Percentiles rank a stretch among this genome's conserved stretches.
These are phyloP conservation scores for Steromphala cineraria DNA, from an alignment of 2,888 invertebrate genomes.

Conservation along the genomic window DNA sequence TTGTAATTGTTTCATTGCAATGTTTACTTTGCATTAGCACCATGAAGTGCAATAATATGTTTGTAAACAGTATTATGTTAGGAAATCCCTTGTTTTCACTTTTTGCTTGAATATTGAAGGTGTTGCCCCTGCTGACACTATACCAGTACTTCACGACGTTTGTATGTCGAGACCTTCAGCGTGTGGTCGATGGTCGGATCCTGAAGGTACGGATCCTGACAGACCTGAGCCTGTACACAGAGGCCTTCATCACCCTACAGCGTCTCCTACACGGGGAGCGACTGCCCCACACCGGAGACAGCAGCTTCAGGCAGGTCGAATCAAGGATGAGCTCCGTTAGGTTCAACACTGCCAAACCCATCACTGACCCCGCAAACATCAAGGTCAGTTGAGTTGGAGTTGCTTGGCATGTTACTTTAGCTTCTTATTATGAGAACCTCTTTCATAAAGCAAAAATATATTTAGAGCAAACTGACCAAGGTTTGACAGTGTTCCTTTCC, in stretches of 20 bases:
- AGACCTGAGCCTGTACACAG: conserved; percentile 69
- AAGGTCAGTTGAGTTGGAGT: conserved; percentile 55
- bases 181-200: conserved; percentile 72
- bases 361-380: conserved; percentile 66
- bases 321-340: conserved; percentile 52
- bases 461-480: too few species aligned
- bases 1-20: not conserved
- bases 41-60: not conserved
- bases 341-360: conserved; percentile 66
- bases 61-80: not conserved
- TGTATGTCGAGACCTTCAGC: conserved; percentile 72
- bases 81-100: not conserved
- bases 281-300: conserved; percentile 69
- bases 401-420: not conserved
- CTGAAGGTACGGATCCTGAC: conserved; percentile 69
- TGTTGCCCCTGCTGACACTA: conserved; percentile 72
- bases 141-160: conserved; percentile 73
- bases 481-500: too few species aligned
- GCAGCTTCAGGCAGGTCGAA: conserved; percentile 69
- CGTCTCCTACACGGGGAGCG: conserved; percentile 71
- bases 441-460: too few species aligned
- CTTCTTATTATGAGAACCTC: not conserved
- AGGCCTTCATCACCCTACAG: conserved; percentile 67
- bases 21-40: not conserved
- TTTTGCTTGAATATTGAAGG: conserved; percentile 45